A percentile compares a stretch with the other conserved stretches of the same genome.
phyloP scores from a whole-genome alignment of 2,113 vertebrate genomes.

The Deroptyus accipitrinus region DNA sequence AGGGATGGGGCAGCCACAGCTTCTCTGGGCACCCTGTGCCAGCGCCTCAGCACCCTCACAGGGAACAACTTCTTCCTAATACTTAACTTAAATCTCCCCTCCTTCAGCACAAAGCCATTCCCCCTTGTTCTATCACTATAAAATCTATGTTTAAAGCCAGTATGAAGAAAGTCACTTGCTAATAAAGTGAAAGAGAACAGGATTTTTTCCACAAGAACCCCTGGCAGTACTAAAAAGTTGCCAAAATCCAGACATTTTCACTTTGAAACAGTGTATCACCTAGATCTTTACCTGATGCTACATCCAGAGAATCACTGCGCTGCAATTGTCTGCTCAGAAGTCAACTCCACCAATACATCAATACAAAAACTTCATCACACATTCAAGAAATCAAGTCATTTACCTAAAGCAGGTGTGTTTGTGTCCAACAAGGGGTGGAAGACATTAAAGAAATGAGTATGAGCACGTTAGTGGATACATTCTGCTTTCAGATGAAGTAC shows the following conservation, averaged over 20 bases:
- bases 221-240: neutral
- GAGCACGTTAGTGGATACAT: neutral
- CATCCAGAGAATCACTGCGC: neutral
- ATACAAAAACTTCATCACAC: neutral
- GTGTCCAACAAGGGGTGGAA: neutral
- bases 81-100: neutral
- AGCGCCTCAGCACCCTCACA: neutral
- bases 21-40: neutral
- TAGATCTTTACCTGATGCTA: neutral
- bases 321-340: neutral
- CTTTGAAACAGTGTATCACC: neutral
- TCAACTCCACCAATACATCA: neutral
- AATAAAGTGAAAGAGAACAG: neutral
- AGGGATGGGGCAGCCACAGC: neutral
- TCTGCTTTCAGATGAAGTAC: neutral
- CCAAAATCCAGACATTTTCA: neutral
- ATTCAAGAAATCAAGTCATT: neutral
- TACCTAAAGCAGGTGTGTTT: neutral
- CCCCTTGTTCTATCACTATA: neutral
- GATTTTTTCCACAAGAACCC: neutral
- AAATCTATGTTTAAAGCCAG: neutral
- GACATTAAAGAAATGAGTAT: neutral
- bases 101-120: neutral
- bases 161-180: neutral
- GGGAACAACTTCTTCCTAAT: neutral